These are phyloP conservation scores for Cinara cedri DNA, from an alignment of 2,888 invertebrate genomes.

Conservation along the genomic window DNA sequence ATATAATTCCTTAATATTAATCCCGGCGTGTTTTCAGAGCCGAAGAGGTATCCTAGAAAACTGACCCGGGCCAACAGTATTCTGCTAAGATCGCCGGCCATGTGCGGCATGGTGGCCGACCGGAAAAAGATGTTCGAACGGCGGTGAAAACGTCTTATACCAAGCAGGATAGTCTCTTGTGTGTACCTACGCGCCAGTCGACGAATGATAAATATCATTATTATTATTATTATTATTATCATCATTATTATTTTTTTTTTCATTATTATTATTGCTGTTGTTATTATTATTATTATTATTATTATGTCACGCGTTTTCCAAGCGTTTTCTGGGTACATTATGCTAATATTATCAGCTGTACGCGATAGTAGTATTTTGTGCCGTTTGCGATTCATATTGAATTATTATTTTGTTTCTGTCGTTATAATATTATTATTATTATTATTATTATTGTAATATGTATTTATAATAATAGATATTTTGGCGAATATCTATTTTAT, in stretches of 20 bases:
- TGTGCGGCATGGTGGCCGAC: conserved; percentile 77
- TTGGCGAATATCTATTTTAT: neutral
- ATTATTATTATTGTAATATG: neutral
- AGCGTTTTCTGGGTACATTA: neutral
- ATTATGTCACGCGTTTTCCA: neutral
- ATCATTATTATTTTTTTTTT: neutral
- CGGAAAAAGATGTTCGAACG: conserved; percentile 73
- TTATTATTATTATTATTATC: neutral
- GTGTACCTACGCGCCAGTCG: neutral
- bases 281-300: too few species aligned
- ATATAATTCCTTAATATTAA: too few species aligned
- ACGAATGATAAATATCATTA: neutral
- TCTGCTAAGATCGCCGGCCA: conserved; percentile 41
- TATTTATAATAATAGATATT: neutral
- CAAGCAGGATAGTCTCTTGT: neutral
- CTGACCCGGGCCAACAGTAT: conserved; percentile 61
- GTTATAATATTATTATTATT: neutral
- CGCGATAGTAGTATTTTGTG: neutral
- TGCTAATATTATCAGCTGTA: too few species aligned
- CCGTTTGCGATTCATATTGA: conserved; percentile 46
- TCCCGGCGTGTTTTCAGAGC: conserved; percentile 63
- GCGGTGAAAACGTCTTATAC: neutral
- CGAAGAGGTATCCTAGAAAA: conserved; percentile 67
- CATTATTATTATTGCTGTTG: neutral
- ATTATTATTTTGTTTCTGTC: conserved; percentile 21